These are phyloP conservation scores for Chaetodon trifasciatus DNA, from an alignment of 2,797 vertebrate genomes.

Conservation along the genomic window DNA sequence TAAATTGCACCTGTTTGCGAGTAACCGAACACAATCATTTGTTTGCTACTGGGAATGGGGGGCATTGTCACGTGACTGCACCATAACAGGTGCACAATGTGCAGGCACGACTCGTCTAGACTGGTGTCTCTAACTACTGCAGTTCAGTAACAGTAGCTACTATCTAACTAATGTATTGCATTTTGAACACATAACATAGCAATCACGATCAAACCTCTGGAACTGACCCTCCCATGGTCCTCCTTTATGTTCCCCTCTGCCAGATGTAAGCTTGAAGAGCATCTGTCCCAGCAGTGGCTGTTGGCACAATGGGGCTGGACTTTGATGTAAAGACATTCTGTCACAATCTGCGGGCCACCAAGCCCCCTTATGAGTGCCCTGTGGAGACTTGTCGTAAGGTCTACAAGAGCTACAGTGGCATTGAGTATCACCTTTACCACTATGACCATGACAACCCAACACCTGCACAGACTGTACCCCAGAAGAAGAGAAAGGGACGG, in stretches of 20 bases:
- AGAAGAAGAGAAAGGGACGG: constrained; percentile 97
- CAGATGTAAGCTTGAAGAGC: constrained; percentile 87
- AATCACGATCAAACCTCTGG: neutral
- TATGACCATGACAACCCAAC: constrained; percentile 98
- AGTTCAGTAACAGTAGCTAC: constrained; percentile 1
- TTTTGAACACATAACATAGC: neutral
- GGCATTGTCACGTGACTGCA: constrained; percentile 61
- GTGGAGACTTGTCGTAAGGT: constrained; percentile 97
- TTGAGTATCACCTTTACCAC: constrained; percentile 98
- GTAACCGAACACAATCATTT: constrained; percentile 21
- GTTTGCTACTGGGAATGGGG: constrained; percentile 40
- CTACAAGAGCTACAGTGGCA: constrained; percentile 99
- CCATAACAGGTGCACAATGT: constrained; percentile 61
- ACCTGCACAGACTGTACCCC: constrained; percentile 90
- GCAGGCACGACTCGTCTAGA: constrained; percentile 11
- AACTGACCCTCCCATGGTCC: constrained; percentile 2
- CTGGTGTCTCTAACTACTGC: constrained; percentile 10
- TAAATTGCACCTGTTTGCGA: constrained; percentile 59
- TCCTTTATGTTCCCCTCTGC: constrained; percentile 48
- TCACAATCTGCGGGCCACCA: constrained; percentile 97
- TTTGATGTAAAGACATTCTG: constrained; percentile 99
- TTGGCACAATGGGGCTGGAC: constrained; percentile 95
- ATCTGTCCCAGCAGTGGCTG: constrained; percentile 74
- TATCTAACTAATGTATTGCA: neutral
- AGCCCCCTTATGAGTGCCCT: constrained; percentile 97